A percentile compares a stretch with the other conserved stretches of the same genome.
Evolutionary conservation across 2,113 vertebrate species (phyloP).

Genomic region (Raja brachyura): DNA sequence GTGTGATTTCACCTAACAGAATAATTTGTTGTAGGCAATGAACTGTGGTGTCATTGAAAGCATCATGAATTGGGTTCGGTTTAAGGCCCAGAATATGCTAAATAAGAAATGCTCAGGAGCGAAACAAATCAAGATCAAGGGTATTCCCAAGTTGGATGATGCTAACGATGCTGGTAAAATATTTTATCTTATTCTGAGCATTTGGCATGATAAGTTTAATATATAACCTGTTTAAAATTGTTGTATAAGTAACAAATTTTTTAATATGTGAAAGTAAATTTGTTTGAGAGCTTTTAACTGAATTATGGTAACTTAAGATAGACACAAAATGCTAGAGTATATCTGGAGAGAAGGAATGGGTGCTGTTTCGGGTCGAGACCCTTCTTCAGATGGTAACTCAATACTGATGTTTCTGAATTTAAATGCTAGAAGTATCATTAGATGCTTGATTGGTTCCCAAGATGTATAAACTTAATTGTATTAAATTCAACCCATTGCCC

Average conservation of each 20-base stretch:
- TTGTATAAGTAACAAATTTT: not conserved
- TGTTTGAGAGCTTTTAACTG: not conserved
- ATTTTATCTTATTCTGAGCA: not conserved
- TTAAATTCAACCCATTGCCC: not conserved
- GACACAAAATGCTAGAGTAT: too few relatives aligned
- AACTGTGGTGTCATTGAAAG: slow-evolving; percentile 88
- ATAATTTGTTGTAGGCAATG: slow-evolving; percentile 61
- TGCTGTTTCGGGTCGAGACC: too few relatives aligned
- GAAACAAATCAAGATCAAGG: slow-evolving; percentile 93
- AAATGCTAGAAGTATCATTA: not conserved
- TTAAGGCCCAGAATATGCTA: slow-evolving; percentile 87
- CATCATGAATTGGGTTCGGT: slow-evolving; percentile 96
- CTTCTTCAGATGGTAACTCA: too few relatives aligned
- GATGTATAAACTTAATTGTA: not conserved
- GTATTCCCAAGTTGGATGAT: slow-evolving; percentile 93
- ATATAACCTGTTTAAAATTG: not conserved
- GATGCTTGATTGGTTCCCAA: not conserved
- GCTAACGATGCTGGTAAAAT: slow-evolving; percentile 89
- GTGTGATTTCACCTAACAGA: not conserved
- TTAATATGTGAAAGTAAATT: not conserved
- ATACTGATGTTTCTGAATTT: not conserved
- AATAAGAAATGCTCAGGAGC: slow-evolving; percentile 96
- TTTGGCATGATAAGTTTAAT: not conserved
- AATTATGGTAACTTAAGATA: not conserved
- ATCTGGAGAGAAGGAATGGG: too few relatives aligned